Conservation (phyloP, 1,140 invertebrate species). For the Drosophila truncata region DNA sequence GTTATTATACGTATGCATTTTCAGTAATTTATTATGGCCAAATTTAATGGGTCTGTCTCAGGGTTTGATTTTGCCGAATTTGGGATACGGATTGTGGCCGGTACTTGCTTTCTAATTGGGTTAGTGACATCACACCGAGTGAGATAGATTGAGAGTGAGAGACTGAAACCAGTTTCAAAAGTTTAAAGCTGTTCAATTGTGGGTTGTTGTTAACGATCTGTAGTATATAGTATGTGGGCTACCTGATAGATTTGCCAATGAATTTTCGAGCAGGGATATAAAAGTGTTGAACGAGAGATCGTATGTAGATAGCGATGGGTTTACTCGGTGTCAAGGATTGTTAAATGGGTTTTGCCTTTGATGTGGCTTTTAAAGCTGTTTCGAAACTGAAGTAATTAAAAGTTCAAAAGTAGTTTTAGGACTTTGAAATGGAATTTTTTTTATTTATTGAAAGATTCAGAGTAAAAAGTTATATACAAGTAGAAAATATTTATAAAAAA, state of each 20-base stretch:
- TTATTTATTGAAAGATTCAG: neutral
- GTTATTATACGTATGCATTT: slow-evolving; percentile 18
- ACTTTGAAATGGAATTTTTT: neutral
- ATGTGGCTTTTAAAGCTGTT: neutral
- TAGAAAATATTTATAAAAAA: no score
- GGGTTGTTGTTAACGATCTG: neutral
- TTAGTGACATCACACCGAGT: slow-evolving; percentile 40
- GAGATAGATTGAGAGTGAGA: neutral
- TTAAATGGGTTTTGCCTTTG: slow-evolving; percentile 18
- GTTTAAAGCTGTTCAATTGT: slow-evolving; percentile 25
- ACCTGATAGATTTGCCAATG: slow-evolving; percentile 40
- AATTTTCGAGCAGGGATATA: slow-evolving; percentile 20
- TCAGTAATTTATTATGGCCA: slow-evolving; percentile 38
- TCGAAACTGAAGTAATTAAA: neutral
- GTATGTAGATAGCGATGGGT: slow-evolving; percentile 14
- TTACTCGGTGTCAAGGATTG: slow-evolving; percentile 46
- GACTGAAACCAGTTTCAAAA: slow-evolving; percentile 36
- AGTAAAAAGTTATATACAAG: neutral
- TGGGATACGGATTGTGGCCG: slow-evolving; percentile 11
- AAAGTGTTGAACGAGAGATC: slow-evolving; percentile 19
- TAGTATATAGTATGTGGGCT: slow-evolving; percentile 3
- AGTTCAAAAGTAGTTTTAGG: neutral
- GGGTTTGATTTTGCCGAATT: slow-evolving; percentile 25
- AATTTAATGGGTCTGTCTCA: slow-evolving; percentile 16
- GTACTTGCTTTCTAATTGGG: slow-evolving; percentile 57